Evolutionary conservation across 2,888 invertebrate species (phyloP).

Genomic region (Andrena chrysosceles): DNA sequence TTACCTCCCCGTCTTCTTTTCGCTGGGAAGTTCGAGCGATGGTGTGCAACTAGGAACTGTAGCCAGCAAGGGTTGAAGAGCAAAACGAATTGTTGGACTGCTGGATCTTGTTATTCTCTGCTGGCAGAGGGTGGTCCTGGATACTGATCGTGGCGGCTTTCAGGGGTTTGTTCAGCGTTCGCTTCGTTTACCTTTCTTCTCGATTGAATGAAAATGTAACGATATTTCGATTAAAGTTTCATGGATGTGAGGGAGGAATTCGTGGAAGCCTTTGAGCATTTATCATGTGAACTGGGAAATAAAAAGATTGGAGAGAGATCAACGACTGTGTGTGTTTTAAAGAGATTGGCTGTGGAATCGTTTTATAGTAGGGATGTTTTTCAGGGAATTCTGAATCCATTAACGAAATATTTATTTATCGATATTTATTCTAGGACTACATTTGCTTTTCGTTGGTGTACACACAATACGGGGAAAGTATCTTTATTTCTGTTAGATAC

Average conservation of each 20-base stretch:
- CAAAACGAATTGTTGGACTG: constrained; percentile 55
- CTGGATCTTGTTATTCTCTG: constrained; percentile 4
- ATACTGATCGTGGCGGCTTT: not conserved
- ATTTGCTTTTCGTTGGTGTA: no score
- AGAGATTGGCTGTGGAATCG: not conserved
- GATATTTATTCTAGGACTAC: no score
- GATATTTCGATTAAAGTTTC: not conserved
- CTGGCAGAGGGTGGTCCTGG: not conserved
- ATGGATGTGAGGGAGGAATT: not conserved
- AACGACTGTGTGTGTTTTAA: not conserved
- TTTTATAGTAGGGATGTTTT: no score
- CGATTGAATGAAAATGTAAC: not conserved
- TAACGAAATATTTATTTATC: no score
- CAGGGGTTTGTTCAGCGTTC: not conserved
- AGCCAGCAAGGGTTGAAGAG: constrained; percentile 34
- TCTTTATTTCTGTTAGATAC: no score
- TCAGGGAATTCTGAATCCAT: no score
- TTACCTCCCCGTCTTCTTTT: constrained; percentile 34
- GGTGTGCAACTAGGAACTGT: not conserved
- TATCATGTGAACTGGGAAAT: not conserved
- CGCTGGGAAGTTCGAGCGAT: not conserved
- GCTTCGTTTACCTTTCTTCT: not conserved
- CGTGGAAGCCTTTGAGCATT: not conserved
- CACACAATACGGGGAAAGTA: no score
- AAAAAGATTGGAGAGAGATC: not conserved